These are phyloP conservation scores for Sycophila texana DNA, from an alignment of 2,888 invertebrate species.

Conservation along the genomic window DNA sequence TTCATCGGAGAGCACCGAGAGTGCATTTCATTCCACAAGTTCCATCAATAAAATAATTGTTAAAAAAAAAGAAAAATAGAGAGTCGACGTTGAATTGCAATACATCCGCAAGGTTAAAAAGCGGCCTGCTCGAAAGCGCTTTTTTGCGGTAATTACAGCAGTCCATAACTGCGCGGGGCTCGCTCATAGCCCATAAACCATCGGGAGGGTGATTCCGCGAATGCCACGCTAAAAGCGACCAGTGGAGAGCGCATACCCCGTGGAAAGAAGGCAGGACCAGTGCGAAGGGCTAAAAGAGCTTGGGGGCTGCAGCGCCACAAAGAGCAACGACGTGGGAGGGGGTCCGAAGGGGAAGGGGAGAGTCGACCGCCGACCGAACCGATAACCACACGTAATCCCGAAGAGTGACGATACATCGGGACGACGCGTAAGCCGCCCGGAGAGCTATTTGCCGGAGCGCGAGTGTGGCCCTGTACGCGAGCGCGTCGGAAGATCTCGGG, in stretches of 20 bases:
- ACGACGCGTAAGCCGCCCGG: slow-evolving; percentile 32
- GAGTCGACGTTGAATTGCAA: too few relatives aligned
- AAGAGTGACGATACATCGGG: slow-evolving; percentile 56
- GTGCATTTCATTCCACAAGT: too few relatives aligned
- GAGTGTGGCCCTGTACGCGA: not conserved
- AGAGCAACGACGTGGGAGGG: slow-evolving; percentile 7
- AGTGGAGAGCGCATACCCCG: too few relatives aligned
- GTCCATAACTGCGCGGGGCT: slow-evolving; percentile 17
- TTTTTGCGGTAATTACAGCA: slow-evolving; percentile 29
- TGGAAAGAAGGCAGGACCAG: not conserved
- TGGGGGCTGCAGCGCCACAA: not conserved
- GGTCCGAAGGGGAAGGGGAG: slow-evolving; percentile 13
- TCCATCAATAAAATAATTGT: too few relatives aligned
- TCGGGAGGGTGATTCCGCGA: slow-evolving; percentile 37
- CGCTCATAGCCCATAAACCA: slow-evolving; percentile 20
- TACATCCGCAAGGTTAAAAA: too few relatives aligned
- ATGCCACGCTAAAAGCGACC: slow-evolving; percentile 30
- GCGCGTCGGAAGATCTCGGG: not conserved
- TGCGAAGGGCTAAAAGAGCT: not conserved
- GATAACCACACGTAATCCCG: slow-evolving; percentile 58
- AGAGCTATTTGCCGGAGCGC: not conserved
- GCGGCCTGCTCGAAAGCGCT: not conserved
- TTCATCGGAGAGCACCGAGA: too few relatives aligned
- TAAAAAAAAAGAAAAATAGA: too few relatives aligned
- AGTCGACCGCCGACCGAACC: slow-evolving; percentile 53